phyloP scores from a whole-genome alignment of 1,140 invertebrate genomes.

The Cepaea nemoralis region DNA sequence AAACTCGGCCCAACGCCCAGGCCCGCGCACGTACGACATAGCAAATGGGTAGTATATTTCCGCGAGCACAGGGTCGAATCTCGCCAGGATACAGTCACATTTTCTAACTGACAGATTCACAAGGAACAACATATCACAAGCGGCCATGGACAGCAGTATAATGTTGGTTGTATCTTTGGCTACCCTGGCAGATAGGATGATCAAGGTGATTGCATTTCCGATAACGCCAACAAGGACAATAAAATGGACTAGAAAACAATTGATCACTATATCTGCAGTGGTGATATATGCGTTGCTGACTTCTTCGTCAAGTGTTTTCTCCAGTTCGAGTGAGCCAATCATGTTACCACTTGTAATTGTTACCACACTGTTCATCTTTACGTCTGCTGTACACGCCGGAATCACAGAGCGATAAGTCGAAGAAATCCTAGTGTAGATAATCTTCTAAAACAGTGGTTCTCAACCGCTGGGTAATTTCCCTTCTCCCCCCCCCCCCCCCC shows the following conservation, averaged over 20 bases:
- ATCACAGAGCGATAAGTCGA: too few species aligned
- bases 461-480: too few species aligned
- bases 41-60: neutral
- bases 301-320: too few species aligned
- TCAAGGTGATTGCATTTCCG: neutral
- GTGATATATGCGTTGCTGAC: too few species aligned
- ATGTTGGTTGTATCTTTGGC: neutral
- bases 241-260: slow-evolving; percentile 8
- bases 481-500: too few species aligned
- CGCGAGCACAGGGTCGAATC: neutral
- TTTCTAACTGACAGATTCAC: neutral
- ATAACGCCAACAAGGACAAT: neutral
- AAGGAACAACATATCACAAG: neutral
- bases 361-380: too few species aligned
- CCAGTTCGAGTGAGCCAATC: too few species aligned
- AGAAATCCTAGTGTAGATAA: too few species aligned
- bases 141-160: neutral
- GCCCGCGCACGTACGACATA: neutral
- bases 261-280: neutral
- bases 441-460: too few species aligned
- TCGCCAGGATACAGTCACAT: neutral
- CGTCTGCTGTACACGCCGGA: too few species aligned
- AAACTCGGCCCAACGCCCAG: neutral
- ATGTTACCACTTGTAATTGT: too few species aligned
- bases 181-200: neutral